Conservation (phyloP, 2,888 invertebrate genomes). For the Coelinius sp. region DNA sequence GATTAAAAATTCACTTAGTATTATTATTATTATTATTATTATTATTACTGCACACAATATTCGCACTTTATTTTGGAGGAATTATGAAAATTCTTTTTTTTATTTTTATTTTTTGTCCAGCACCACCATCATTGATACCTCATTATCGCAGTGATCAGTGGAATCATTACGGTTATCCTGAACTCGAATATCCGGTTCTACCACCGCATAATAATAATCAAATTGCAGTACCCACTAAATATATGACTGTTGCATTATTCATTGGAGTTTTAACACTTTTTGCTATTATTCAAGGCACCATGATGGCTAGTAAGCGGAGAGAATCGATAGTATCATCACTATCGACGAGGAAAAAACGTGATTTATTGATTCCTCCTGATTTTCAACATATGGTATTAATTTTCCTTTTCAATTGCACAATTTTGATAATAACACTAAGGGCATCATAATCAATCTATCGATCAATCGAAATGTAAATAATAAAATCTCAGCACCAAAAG, state of each 20-base stretch:
- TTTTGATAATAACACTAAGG: too few species aligned
- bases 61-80: too few species aligned
- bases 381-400: conserved; percentile 55
- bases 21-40: too few species aligned
- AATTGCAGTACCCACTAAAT: conserved; percentile 60
- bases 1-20: too few species aligned
- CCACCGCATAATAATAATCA: conserved; percentile 54
- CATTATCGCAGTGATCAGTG: conserved; percentile 53
- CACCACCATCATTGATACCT: conserved; percentile 36
- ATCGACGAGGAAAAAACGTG: conserved; percentile 59
- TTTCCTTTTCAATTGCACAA: neutral
- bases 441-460: too few species aligned
- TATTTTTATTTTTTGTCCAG: conserved; percentile 16
- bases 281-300: conserved; percentile 66
- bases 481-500: too few species aligned
- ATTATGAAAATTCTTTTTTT: neutral
- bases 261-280: conserved; percentile 66
- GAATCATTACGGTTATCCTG: conserved; percentile 48
- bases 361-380: conserved; percentile 51
- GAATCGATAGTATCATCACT: conserved; percentile 61
- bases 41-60: too few species aligned
- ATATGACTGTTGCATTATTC: conserved; percentile 65
- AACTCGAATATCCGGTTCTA: conserved; percentile 49
- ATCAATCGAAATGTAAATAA: too few species aligned
- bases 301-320: conserved; percentile 59